phyloP scores from a whole-genome alignment of 2,888 invertebrate genomes.

The Hypolimnas misippus region DNA sequence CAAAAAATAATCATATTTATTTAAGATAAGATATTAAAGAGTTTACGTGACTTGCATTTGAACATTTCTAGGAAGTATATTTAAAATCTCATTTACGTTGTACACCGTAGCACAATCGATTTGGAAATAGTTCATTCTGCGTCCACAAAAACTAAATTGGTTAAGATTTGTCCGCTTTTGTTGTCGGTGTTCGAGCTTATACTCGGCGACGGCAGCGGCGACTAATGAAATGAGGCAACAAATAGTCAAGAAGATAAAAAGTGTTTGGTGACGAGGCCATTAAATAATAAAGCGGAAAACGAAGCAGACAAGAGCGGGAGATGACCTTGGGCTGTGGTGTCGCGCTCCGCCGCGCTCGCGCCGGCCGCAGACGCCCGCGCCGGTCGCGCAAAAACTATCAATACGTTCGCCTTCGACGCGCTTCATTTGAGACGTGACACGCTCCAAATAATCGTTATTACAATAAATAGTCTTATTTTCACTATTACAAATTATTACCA shows the following conservation, averaged over 20 bases:
- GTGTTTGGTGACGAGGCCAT: conserved; percentile 61
- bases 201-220: conserved; percentile 46
- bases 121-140: conserved; percentile 22
- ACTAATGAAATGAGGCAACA: conserved; percentile 50
- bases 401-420: conserved; percentile 60
- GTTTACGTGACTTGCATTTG: not conserved
- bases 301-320: conserved; percentile 55
- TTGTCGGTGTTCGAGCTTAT: conserved; percentile 52
- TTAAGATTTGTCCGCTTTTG: conserved; percentile 35
- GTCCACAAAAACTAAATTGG: conserved; percentile 36
- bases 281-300: conserved; percentile 63
- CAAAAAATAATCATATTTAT: not conserved
- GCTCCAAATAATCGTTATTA: conserved; percentile 37
- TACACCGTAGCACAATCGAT: conserved; percentile 20
- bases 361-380: conserved; percentile 49
- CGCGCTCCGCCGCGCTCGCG: conserved; percentile 64
- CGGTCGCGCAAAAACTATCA: conserved; percentile 60
- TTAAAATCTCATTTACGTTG: conserved; percentile 25
- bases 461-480: conserved; percentile 14
- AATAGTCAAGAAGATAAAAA: conserved; percentile 55
- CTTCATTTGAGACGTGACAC: conserved; percentile 53
- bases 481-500: conserved; percentile 5
- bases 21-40: not conserved
- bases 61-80: conserved; percentile 27
- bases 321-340: conserved; percentile 69